Evolutionary conservation across 37 sponge, comb jelly and placozoan species (phyloP).

Genomic region (Mnemiopsis leidyi): DNA sequence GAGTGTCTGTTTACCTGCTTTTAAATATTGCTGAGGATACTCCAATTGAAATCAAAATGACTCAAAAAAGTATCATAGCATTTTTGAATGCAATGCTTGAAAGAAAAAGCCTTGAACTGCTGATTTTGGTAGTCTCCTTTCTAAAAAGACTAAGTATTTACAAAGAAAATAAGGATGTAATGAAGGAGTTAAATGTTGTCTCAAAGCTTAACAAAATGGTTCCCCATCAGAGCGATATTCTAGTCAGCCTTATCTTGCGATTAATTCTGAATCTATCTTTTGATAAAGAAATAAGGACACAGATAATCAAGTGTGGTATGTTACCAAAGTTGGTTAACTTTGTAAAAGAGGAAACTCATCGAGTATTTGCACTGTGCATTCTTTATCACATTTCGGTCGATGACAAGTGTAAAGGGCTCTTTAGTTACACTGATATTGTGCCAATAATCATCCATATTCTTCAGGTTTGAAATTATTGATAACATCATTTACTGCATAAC

Average conservation of each 20-base stretch:
- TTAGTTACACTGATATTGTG: conserved; percentile 84
- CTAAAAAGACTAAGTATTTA: conserved; percentile 92
- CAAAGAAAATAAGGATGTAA: conserved; percentile 82
- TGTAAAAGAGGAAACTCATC: conserved; percentile 58
- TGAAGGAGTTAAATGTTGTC: conserved; percentile 74
- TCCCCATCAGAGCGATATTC: conserved; percentile 81
- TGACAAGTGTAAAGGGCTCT: conserved; percentile 74
- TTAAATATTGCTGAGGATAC: conserved; percentile 87
- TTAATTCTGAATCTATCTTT: conserved; percentile 92
- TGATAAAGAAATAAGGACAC: conserved; percentile 76
- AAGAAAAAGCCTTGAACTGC: conserved; percentile 78
- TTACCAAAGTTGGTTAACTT: conserved; percentile 82
- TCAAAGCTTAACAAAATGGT: conserved; percentile 73
- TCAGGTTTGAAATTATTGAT: conserved; percentile 8
- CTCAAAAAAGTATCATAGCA: conserved; percentile 73
- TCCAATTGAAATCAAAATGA: conserved; percentile 90
- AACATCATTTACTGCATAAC: too few species aligned
- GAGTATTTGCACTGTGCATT: conserved; percentile 65
- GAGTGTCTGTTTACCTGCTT: conserved; percentile 85
- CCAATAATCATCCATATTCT: conserved; percentile 65
- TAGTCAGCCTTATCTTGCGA: conserved; percentile 77
- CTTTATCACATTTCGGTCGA: conserved; percentile 92
- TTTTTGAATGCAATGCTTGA: conserved; percentile 76
- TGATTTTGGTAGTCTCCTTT: conserved; percentile 87
- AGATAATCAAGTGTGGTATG: conserved; percentile 81